These are phyloP conservation scores for Cynoglossus semilaevis DNA, from an alignment of 2,113 vertebrate species.

Conservation along the genomic window DNA sequence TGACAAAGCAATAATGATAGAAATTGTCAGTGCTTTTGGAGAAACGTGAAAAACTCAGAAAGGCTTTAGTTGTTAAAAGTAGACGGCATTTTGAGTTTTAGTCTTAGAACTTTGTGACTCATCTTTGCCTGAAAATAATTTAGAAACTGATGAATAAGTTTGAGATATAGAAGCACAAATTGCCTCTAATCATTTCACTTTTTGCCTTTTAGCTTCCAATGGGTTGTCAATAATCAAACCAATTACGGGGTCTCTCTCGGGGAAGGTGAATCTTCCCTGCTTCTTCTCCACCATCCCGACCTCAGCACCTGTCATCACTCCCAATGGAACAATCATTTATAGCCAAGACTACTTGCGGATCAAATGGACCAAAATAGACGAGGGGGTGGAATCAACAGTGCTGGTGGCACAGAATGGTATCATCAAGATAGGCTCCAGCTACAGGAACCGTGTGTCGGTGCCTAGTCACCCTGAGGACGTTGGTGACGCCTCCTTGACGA, in stretches of 20 bases:
- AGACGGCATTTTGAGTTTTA: too few species aligned
- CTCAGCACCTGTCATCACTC: conserved; percentile 74
- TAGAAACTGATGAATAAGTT: not conserved
- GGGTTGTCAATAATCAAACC: conserved; percentile 66
- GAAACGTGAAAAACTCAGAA: too few species aligned
- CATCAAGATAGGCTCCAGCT: conserved; percentile 87
- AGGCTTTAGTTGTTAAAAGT: too few species aligned
- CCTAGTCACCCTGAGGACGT: conserved; percentile 84
- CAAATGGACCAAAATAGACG: conserved; percentile 93
- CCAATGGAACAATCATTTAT: conserved; percentile 61
- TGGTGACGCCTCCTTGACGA: conserved; percentile 87
- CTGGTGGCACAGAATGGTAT: conserved; percentile 90
- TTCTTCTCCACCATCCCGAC: conserved; percentile 87
- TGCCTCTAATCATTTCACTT: conserved; percentile 23
- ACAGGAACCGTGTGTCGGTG: conserved; percentile 88
- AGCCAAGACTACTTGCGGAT: conserved; percentile 85
- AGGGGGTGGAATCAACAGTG: conserved; percentile 83
- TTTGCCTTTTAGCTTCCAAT: conserved; percentile 60
- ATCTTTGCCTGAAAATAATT: too few species aligned
- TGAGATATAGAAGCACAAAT: not conserved
- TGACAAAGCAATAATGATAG: too few species aligned
- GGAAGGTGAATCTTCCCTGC: conserved; percentile 89
- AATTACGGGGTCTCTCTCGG: conserved; percentile 85
- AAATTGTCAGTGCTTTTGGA: too few species aligned
- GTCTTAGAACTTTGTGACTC: too few species aligned